Base-by-base conservation (phyloP, 2,888 invertebrate genomes). In the Cheilosia pagana region DNA sequence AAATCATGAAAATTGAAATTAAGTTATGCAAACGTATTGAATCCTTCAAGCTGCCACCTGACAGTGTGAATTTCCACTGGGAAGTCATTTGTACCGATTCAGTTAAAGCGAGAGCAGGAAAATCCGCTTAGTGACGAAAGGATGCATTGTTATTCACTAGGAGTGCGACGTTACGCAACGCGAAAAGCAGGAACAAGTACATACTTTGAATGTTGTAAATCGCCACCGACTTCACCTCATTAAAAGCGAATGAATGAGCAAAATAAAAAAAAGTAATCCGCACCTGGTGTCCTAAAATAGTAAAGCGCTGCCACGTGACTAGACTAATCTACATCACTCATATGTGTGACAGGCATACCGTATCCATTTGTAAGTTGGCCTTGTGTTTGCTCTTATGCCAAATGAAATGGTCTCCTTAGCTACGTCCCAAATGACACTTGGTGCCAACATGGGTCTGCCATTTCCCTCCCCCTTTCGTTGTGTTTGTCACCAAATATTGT, bases 401-500 rank as follows among this genome's bases (percentile, higher is more conserved):
- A 70, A 78, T 79, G 74, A 68, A 74, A 68, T 72, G 75, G 65
- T 10, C 57, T 57, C 52, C 67, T 75, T 50, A 76, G 57, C 19
- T 7, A 45, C 57, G 14, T 14, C 57, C 48, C 65, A 39, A 55
- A 45, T 72, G 72, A 23, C 45, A 25, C 35, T 25, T 31, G 43
- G 6, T 48, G 28, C 8, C 12, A 19, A 50, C 19, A 6, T 12
- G 4, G 5, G 14, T 28, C 2, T 23, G n/a, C 21, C 21, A 21
- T 21, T 19, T 35, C 35, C 6, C 25, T 35, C 35, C 6, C 28
- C 14, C 14, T 3, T 52, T 19, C 41, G 50, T 25, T 53, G 19
- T 28, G n/a, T 52, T 62, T 31, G 48, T 39, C 48, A 65, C 28
- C 53, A 71, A 71, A 71, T 82, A 77, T 39, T 71, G 53, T 71